Evolutionary conservation across 2,113 vertebrate genomes (phyloP), one percentile per base, ranked within the genome.

Genomic region (Benitochromis conjunctus): DNA sequence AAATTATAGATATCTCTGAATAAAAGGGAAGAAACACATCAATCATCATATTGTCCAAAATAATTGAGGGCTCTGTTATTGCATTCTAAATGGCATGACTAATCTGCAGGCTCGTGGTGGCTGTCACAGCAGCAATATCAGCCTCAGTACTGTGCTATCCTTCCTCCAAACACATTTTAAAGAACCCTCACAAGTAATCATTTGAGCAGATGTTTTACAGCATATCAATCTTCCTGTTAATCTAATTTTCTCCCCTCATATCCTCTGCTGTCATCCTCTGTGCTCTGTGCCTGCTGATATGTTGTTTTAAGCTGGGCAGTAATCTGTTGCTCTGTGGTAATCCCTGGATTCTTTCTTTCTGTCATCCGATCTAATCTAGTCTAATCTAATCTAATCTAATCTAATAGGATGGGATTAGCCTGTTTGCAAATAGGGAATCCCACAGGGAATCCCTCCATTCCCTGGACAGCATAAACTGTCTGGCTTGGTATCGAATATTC

Each of bases 371-470:
- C 84, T 92, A 86, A 94, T 94, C 89, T 91, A 80, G 88, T 92
- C 84, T 91, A 84, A 92, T 94, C 89, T 90, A 93, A 92, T 92
- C 84, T 92, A 93, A 93, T 93, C 84, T 92, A 93, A 93, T 93
- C 85, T 92, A 93, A 93, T 92, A 83, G 79, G 64, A 85, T 93
- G 53, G 88, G 91, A 95, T 95, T 94, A 93, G 86, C 81, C 82
- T 66, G 56, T 81, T 89, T 90, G 64, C 80, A 86, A 92, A 87
- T 80, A 48, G 71, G 83, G 48, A 89, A 86, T 85, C 89, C 90
- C 80, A 71, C 11, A 3, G 86, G 83, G 89, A 84, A 80, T 92
- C 80, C 64, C 76, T 60, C 21, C 77, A 76, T 82, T 82, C 83
- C 80, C 83, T 79, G 18, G 58, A 89, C 41, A 88, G 69, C 36